Evolutionary conservation across 2,113 vertebrate species (phyloP).

Genomic region (Podarcis raffonei): DNA sequence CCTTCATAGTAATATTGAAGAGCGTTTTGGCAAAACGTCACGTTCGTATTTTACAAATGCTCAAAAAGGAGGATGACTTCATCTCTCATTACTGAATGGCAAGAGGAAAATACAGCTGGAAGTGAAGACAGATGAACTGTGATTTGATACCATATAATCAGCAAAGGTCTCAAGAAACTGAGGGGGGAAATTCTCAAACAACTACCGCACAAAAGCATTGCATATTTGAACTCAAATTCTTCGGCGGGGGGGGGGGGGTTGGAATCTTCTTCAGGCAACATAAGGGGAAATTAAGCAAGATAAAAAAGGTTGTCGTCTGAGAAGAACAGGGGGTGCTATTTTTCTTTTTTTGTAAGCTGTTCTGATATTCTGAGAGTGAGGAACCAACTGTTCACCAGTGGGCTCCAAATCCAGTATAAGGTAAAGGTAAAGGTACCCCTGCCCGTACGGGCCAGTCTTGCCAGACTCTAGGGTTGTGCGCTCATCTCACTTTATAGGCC

Average conservation of each 20-base stretch:
- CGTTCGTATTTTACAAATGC: background rate
- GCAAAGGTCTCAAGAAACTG: background rate
- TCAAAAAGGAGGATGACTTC: background rate
- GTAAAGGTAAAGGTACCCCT: too few relatives aligned
- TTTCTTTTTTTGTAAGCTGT: slow-evolving; percentile 25
- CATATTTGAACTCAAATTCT: slow-evolving; percentile 14
- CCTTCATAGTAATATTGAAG: background rate
- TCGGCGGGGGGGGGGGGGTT: background rate
- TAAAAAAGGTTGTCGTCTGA: slow-evolving; percentile 17
- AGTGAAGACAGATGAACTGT: background rate
- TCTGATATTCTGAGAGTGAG: slow-evolving; percentile 40
- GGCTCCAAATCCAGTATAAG: slow-evolving; percentile 3
- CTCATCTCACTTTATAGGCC: too few relatives aligned
- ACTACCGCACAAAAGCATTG: background rate
- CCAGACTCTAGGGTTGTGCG: too few relatives aligned
- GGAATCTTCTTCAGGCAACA: background rate
- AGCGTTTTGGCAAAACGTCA: background rate
- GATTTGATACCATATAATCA: slow-evolving; percentile 32
- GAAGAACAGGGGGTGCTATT: slow-evolving; percentile 32
- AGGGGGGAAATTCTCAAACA: slow-evolving; percentile 10
- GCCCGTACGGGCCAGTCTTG: too few relatives aligned
- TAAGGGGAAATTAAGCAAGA: background rate
- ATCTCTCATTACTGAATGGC: slow-evolving; percentile 5
- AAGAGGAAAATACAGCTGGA: slow-evolving; percentile 5
- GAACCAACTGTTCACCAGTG: slow-evolving; percentile 34